Base-by-base conservation (phyloP, 2,888 invertebrate genomes). In the Arctia plantaginis region DNA sequence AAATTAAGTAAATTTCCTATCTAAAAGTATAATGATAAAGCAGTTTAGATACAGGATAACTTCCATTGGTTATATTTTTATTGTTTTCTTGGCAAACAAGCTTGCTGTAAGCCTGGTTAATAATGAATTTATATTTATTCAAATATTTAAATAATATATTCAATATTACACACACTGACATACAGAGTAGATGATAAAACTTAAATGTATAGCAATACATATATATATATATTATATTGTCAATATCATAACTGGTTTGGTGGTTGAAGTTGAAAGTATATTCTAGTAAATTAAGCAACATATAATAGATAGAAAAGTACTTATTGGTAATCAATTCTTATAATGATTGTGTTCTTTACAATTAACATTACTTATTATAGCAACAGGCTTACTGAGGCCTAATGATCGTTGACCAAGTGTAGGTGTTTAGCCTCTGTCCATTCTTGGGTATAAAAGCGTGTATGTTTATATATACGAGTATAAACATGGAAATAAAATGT, bases 401-500 rank as follows among this genome's bases (percentile, higher is more conserved):
- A 1, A 51, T 51, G 8, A 4, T 3, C 8, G 44, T 51, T 23
- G 1, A 23, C 20, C 20, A 7, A 51, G 20, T 8, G 6, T 0
- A 23, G 51, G 18, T 20, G 23, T 23, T 23, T 23, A 51, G 20
- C 1, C 7, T 51, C 8, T 23, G 20, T 51, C 23, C 8, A 7
- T 51, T 23, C 8, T 51, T 51, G 20, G 20, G 20, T 51, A 20
- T 51, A 1, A 20, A 51, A 23, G 20, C 23, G 20, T 51, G 47
- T 47, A 23, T 23, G 23, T 7, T 51, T 20, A 8, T 41, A 41
- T n/a, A 82, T 67, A 68, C 77, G 73, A 78, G 85, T 80, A 82
- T 85, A 84, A 87, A 86, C 79, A 81, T 67, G 80, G 75, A 83
- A 88, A 89, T 88, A 87, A 89, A 89, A 86, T 85, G 82, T 79